Evolutionary conservation across 2,113 vertebrate species (phyloP), one percentile per base, ranked within the genome.

Genomic region (Zeus faber): DNA sequence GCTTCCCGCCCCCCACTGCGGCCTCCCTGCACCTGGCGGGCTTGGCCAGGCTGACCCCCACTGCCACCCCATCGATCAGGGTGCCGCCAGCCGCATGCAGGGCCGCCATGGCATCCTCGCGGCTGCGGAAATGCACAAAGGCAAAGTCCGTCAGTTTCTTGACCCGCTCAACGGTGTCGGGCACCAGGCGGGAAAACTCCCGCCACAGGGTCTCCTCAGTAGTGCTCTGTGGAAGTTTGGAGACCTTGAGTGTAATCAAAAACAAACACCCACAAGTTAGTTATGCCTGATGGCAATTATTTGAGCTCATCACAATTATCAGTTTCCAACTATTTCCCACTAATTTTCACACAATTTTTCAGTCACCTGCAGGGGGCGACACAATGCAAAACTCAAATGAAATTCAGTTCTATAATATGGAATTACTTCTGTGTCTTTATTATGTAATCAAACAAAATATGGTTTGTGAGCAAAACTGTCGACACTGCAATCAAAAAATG

Each of bases 61-160:
- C 90, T 13, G 54, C 70, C 50, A 91, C 90, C 23, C 95, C 96
- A 62, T 99, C 96, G 39, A 98, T 93, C 29, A 81, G 83, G 18
- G 87, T 90, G 2, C 94, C 93, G 41, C 95, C 93, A 93, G 96
- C 94, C 52, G 89, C 50, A 47, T 83, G 87, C 75, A 96, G 91
- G 4, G 94, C 92, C 9, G 88, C 52, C 33, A 98, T 39, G 39
- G 96, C 92, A 71, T 98, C 95, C 23, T 95, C 93, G 5, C 93
- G 91, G 58, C 80, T 83, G 71, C 89, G 91, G 86, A 95, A 99
- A 77, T 99, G 96, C 70, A 99, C 79, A 82, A 98, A 99, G 60
- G 95, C 96, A 70, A 98, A 97, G 79, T 97, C 93, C 6, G 88
- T 87, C 58, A 98, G 82, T 80, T 99, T 99, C 82, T 97, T 99